Conservation (phyloP, 2,797 vertebrate species). For the Crocidura indochinensis region DNA sequence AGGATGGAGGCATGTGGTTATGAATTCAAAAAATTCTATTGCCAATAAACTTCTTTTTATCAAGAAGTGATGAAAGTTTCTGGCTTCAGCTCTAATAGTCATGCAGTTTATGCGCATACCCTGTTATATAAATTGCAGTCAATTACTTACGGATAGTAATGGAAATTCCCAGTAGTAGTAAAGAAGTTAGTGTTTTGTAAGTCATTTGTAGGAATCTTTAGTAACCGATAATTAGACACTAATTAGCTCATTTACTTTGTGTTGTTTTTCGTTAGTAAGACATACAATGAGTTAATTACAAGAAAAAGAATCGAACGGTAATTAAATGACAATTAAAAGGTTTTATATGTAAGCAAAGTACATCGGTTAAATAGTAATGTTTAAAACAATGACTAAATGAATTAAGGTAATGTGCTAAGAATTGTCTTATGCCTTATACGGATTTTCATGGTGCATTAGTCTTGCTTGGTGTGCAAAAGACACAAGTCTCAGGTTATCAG, state of each 20-base stretch:
- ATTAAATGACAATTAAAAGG: slow-evolving; percentile 81
- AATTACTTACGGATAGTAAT: slow-evolving; percentile 78
- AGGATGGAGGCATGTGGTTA: not conserved
- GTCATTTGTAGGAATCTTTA: slow-evolving; percentile 83
- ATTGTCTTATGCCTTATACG: slow-evolving; percentile 15
- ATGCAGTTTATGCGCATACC: slow-evolving; percentile 58
- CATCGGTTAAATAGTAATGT: slow-evolving; percentile 74
- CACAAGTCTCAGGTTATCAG: slow-evolving; percentile 38
- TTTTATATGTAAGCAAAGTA: slow-evolving; percentile 78
- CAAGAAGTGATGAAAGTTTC: slow-evolving; percentile 44
- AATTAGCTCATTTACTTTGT: slow-evolving; percentile 83
- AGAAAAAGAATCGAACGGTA: slow-evolving; percentile 79
- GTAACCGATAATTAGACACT: slow-evolving; percentile 82
- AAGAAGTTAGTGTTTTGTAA: slow-evolving; percentile 80
- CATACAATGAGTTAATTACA: slow-evolving; percentile 84
- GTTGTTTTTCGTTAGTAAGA: slow-evolving; percentile 80
- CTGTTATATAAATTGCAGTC: slow-evolving; percentile 68
- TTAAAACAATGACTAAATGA: slow-evolving; percentile 65
- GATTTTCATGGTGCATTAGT: slow-evolving; percentile 38
- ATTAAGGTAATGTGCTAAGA: slow-evolving; percentile 71
- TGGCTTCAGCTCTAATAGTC: slow-evolving; percentile 32
- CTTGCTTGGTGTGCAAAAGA: slow-evolving; percentile 1
- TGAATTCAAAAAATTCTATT: slow-evolving; percentile 39
- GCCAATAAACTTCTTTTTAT: slow-evolving; percentile 41
- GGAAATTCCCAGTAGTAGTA: slow-evolving; percentile 68